phyloP scores from a whole-genome alignment of 2,888 invertebrate species.

The Lepeophtheirus nordmannii region DNA sequence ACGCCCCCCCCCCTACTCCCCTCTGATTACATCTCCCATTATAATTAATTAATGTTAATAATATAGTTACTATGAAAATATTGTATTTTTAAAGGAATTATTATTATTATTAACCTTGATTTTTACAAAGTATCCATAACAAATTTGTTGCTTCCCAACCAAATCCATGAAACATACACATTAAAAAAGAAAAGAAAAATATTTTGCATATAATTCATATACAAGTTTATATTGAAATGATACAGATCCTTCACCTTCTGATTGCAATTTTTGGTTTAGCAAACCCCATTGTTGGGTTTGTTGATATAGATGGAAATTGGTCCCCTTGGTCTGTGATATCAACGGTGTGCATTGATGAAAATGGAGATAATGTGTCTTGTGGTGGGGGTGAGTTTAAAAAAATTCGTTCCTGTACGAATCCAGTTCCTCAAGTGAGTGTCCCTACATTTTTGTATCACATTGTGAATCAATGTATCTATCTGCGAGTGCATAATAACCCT shows the following conservation, averaged over 20 bases:
- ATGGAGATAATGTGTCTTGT: constrained; percentile 27
- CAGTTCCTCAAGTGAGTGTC: constrained; percentile 28
- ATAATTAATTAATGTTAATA: too few species aligned
- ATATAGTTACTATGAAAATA: too few species aligned
- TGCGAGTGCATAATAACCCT: background rate
- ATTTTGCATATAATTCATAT: too few species aligned
- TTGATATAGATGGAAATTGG: constrained; percentile 30
- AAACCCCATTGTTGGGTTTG: background rate
- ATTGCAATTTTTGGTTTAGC: too few species aligned
- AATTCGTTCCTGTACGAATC: constrained; percentile 30
- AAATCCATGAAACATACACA: too few species aligned
- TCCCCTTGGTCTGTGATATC: constrained; percentile 29
- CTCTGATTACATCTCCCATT: too few species aligned
- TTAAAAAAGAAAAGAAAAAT: too few species aligned
- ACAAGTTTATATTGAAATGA: too few species aligned
- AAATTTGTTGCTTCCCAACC: constrained; percentile 1
- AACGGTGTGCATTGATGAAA: constrained; percentile 26
- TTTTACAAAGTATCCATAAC: background rate
- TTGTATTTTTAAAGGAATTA: too few species aligned
- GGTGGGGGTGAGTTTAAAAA: constrained; percentile 28
- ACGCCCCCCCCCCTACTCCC: too few species aligned
- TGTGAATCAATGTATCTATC: background rate
- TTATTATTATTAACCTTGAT: too few species aligned
- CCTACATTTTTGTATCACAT: background rate
- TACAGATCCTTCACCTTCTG: too few species aligned